Evolutionary conservation across 2,888 invertebrate species (phyloP).

Genomic region (Catocala fraxini): DNA sequence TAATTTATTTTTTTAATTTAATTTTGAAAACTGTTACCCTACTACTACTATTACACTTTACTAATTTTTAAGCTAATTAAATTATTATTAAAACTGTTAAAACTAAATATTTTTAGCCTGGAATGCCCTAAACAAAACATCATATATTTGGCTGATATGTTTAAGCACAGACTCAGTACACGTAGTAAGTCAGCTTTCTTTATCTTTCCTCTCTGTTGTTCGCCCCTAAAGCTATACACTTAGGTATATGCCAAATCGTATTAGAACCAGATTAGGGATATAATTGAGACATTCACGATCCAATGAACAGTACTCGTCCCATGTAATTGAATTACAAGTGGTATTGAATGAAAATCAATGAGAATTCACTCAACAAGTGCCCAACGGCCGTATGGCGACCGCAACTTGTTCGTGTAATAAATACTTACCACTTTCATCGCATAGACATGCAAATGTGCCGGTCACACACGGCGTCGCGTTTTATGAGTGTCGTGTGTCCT

Average conservation of each 20-base stretch:
- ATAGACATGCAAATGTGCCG: conserved; percentile 49
- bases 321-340: conserved; percentile 5
- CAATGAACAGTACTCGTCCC: conserved; percentile 3
- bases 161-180: too few relatives aligned
- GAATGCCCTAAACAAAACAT: too few relatives aligned
- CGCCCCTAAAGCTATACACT: background rate
- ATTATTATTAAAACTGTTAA: too few relatives aligned
- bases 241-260: background rate
- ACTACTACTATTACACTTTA: too few relatives aligned
- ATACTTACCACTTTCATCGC: conserved; percentile 37
- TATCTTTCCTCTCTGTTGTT: too few relatives aligned
- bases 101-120: too few relatives aligned
- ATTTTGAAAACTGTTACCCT: too few relatives aligned
- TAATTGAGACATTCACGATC: background rate
- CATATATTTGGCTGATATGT: too few relatives aligned
- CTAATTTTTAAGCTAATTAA: too few relatives aligned
- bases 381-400: conserved; percentile 23
- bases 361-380: conserved; percentile 46
- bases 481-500: conserved; percentile 54
- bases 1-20: too few relatives aligned
- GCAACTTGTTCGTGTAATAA: conserved; percentile 40
- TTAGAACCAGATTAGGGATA: background rate
- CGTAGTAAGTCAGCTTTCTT: too few relatives aligned
- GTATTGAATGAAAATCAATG: conserved; percentile 22
- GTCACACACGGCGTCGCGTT: conserved; percentile 49